Conservation (phyloP, 2,888 invertebrate genomes). For the Synanthedon vespiformis region DNA sequence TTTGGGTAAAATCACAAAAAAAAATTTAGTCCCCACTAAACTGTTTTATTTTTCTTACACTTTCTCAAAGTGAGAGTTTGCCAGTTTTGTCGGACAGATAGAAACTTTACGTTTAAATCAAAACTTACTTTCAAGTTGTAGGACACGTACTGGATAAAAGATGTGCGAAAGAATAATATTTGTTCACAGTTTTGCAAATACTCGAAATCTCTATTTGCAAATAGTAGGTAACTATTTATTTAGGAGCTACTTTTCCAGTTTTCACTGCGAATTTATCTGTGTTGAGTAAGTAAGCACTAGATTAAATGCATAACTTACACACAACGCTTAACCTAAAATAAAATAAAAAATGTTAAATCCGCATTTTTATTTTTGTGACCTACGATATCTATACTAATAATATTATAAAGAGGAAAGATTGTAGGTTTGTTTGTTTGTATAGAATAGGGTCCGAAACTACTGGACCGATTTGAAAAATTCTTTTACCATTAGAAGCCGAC, state of each 20-base stretch:
- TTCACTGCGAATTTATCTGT: too few relatives aligned
- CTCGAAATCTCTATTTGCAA: slow-evolving; percentile 3
- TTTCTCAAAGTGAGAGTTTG: background rate
- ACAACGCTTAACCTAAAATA: too few relatives aligned
- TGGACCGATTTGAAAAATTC: too few relatives aligned
- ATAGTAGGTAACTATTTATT: slow-evolving; percentile 5
- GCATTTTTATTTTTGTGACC: too few relatives aligned
- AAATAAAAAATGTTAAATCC: too few relatives aligned
- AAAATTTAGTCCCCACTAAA: background rate
- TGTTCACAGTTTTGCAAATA: slow-evolving; percentile 14
- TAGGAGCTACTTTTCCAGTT: background rate
- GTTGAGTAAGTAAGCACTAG: too few relatives aligned
- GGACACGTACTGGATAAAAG: slow-evolving; percentile 13
- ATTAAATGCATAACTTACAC: too few relatives aligned
- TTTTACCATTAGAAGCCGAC: too few relatives aligned
- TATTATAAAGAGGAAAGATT: too few relatives aligned
- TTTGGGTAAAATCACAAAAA: background rate
- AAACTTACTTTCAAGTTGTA: slow-evolving; percentile 27
- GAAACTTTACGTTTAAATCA: slow-evolving; percentile 47
- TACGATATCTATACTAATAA: too few relatives aligned
- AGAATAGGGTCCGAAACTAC: too few relatives aligned
- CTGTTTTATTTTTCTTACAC: background rate
- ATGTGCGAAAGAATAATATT: slow-evolving; percentile 29
- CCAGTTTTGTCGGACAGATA: slow-evolving; percentile 28
- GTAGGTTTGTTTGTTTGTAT: too few relatives aligned